Evolutionary conservation across 2,113 vertebrate species (phyloP).

Genomic region (Thunnus thynnus): DNA sequence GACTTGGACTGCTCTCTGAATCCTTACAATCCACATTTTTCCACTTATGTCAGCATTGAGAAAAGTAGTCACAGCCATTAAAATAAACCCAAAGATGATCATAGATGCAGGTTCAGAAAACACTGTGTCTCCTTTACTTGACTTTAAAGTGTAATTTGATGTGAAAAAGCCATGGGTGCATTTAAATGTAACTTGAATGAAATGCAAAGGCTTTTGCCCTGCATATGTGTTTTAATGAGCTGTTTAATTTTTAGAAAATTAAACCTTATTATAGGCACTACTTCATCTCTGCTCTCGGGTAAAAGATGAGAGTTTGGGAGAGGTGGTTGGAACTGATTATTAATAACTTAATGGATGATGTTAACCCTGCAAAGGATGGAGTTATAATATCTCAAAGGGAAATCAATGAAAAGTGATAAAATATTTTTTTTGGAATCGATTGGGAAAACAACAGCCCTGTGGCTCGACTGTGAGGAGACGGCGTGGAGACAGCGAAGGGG

Average conservation of each 20-base stretch:
- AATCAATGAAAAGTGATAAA: slow-evolving; percentile 9
- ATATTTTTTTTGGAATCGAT: not conserved
- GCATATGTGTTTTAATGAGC: slow-evolving; percentile 59
- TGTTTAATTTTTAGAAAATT: slow-evolving; percentile 23
- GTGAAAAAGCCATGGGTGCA: slow-evolving; percentile 34
- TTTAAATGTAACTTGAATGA: slow-evolving; percentile 47
- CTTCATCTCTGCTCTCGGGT: slow-evolving; percentile 14
- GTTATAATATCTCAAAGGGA: not conserved
- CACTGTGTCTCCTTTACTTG: slow-evolving; percentile 5
- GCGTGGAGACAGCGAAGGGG: slow-evolving; percentile 46
- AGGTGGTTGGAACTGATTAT: slow-evolving; percentile 10
- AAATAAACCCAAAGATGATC: not conserved
- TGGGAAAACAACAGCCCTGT: slow-evolving; percentile 63
- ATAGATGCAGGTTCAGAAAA: slow-evolving; percentile 14
- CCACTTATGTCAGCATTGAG: not conserved
- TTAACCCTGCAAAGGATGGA: not conserved
- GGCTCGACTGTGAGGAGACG: slow-evolving; percentile 35
- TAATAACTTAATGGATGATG: not conserved
- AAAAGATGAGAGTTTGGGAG: slow-evolving; percentile 5
- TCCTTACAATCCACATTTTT: slow-evolving; percentile 29
- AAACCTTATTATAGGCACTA: slow-evolving; percentile 11
- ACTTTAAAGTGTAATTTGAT: slow-evolving; percentile 42
- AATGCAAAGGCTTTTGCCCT: slow-evolving; percentile 38
- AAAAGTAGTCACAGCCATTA: not conserved
- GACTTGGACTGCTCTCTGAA: not conserved